phyloP scores from a whole-genome alignment of 2,797 vertebrate genomes.

The Melanotaenia nigrans region DNA sequence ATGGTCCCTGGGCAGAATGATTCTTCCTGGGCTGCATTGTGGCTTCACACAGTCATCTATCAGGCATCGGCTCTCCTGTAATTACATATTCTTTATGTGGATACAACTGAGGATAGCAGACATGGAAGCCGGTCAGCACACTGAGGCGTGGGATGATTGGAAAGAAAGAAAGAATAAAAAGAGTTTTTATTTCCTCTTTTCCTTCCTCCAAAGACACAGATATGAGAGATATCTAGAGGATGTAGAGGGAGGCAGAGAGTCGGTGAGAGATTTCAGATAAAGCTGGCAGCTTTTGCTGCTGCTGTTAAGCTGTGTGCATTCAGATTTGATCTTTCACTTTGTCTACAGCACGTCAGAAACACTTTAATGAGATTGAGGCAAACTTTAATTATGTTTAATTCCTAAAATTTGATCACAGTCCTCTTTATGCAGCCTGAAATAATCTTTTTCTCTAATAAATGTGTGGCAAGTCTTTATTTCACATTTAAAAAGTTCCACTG shows the following conservation, averaged over 20 bases:
- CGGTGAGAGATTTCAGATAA: neutral
- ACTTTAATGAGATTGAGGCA: too few relatives aligned
- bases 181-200: conserved; percentile 35
- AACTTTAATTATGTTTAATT: too few relatives aligned
- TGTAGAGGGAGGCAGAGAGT: neutral
- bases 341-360: too few relatives aligned
- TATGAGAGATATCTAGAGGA: conserved; percentile 31
- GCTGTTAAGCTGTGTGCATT: too few relatives aligned
- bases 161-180: conserved; percentile 44
- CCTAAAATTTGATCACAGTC: too few relatives aligned
- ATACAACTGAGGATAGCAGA: conserved; percentile 32
- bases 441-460: too few relatives aligned
- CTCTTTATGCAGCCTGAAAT: too few relatives aligned
- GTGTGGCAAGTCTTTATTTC: too few relatives aligned
- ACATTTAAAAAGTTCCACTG: too few relatives aligned
- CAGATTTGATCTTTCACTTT: too few relatives aligned
- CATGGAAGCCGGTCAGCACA: conserved; percentile 50
- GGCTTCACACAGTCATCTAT: conserved; percentile 65
- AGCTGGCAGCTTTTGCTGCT: too few relatives aligned
- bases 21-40: conserved; percentile 66
- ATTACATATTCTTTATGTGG: conserved; percentile 76
- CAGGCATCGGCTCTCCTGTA: conserved; percentile 62
- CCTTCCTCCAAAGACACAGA: conserved; percentile 24
- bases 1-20: conserved; percentile 58
- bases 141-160: conserved; percentile 53